Base-by-base conservation (phyloP, 2,888 invertebrate species). In the Bombylius major region DNA sequence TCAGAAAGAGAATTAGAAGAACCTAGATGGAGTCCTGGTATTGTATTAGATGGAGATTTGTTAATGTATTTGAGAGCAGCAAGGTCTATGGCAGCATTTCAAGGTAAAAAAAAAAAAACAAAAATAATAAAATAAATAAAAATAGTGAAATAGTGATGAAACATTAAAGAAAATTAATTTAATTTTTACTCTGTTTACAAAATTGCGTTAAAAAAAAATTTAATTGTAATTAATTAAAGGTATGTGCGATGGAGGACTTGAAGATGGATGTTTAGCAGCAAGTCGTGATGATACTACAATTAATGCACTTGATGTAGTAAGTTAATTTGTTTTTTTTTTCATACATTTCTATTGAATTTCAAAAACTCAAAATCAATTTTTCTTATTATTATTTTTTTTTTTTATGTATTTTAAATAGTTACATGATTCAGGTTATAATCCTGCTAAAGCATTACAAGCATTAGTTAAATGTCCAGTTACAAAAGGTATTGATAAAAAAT, bases 161-260 rank as follows among this genome's bases (percentile, higher is more conserved):
- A 52, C 13, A 32, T 23, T 23, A 23, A 23, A 23, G 23, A 3
- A 23, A 23, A 23, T 23, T 23, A 23, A 23, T 23, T 23, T 23
- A 23, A 23, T 23, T 23, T 23, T 23, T 23, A 23, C 2, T 23
- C 3, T 23, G 23, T 23, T 23, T 23, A 2, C 3, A 23, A 23
- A 23, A 23, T n/a, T 44, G 11, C 12, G 5, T n/a, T 44, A 4
- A 12, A 3, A 44, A 8, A 44, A 44, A 9, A 44, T n/a, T 44
- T 13, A 44, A 13, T 9, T 9, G 5, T 5, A 13, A 44, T 50
- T 33, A 47, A 45, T 53, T 53, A 48, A 57, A 65, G 94, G 96
- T 67, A 95, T 97, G 94, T 96, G 96, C 82, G 95, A 96, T 80
- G 95, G 95, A 62, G 96, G 96, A 63, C 89, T 95, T 55, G 96